These are phyloP conservation scores for Lophochroa leadbeateri DNA, from an alignment of 2,113 vertebrate genomes.

Conservation along the genomic window DNA sequence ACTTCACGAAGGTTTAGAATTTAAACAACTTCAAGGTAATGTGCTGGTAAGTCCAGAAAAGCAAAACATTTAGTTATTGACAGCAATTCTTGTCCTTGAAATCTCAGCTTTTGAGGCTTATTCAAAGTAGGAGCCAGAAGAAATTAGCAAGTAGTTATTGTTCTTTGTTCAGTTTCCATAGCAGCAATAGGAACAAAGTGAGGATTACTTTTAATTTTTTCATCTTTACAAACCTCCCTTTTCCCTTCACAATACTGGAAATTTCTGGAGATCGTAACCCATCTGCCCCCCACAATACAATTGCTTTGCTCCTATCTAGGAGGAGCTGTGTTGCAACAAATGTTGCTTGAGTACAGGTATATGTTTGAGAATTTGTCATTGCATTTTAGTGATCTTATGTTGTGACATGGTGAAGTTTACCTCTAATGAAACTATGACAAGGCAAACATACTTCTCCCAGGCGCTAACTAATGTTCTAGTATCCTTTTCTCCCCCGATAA, in stretches of 20 bases:
- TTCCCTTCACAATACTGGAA: background rate
- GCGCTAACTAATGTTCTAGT: background rate
- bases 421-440: background rate
- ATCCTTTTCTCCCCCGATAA: background rate
- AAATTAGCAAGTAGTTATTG: constrained; percentile 6
- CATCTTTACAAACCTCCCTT: background rate
- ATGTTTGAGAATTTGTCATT: background rate
- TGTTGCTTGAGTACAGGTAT: background rate
- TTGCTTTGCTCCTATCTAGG: background rate
- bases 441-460: background rate
- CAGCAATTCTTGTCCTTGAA: constrained; percentile 6
- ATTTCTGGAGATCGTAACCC: background rate
- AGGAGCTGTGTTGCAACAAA: background rate
- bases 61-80: constrained; percentile 32
- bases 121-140: background rate
- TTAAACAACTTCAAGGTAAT: background rate
- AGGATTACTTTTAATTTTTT: background rate
- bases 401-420: background rate
- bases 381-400: background rate
- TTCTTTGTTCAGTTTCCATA: constrained; percentile 50
- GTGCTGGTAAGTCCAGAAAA: background rate
- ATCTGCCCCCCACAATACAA: background rate
- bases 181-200: background rate
- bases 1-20: background rate
- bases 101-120: constrained; percentile 25